Evolutionary conservation across 64 coral and sea anemone genomes (phyloP).

Genomic region (Pachyseris speciosa): DNA sequence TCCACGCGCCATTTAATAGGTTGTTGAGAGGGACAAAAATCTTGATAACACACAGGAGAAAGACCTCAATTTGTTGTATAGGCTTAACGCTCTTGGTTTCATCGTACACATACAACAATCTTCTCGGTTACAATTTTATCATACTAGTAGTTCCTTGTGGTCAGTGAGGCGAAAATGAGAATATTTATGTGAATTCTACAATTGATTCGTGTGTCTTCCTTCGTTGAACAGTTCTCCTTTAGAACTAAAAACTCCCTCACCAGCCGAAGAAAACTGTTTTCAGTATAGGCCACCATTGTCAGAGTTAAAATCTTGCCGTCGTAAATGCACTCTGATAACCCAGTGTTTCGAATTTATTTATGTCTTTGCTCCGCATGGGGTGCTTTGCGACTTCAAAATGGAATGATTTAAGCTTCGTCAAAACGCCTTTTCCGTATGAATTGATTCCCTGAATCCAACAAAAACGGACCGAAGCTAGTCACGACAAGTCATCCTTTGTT

Average conservation of each 20-base stretch:
- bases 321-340: neutral
- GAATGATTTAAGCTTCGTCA: slow-evolving; percentile 8
- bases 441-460: neutral
- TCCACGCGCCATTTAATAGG: neutral
- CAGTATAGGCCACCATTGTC: neutral
- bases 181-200: neutral
- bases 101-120: neutral
- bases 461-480: neutral
- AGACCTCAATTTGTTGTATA: neutral
- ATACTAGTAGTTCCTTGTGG: slow-evolving; percentile 9
- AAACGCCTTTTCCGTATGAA: neutral
- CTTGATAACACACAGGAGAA: neutral
- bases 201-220: neutral
- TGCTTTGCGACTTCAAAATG: slow-evolving; percentile 19
- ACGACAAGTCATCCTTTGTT: slow-evolving; percentile 20
- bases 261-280: neutral
- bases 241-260: neutral
- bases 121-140: slow-evolving; percentile 23
- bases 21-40: neutral
- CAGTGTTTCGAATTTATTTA: slow-evolving; percentile 40
- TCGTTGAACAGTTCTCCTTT: neutral
- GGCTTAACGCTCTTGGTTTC: neutral
- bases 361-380: slow-evolving; percentile 20
- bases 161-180: slow-evolving; percentile 19
- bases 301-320: slow-evolving; percentile 13